These are phyloP conservation scores for Eupithecia subumbrata DNA, from an alignment of 2,888 invertebrate genomes.

Conservation along the genomic window DNA sequence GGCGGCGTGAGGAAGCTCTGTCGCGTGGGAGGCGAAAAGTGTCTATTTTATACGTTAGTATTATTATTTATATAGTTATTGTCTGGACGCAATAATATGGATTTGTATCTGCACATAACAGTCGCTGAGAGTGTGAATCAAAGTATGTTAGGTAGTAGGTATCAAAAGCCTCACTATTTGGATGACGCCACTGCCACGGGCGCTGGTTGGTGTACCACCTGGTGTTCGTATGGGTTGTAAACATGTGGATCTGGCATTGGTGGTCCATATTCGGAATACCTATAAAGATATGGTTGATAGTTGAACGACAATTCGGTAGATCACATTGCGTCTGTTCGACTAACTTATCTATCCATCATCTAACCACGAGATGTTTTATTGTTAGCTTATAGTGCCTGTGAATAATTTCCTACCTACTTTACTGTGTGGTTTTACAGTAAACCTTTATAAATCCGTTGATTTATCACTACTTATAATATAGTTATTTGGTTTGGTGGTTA, in stretches of 20 bases:
- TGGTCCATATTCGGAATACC: conserved; percentile 68
- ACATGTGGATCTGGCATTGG: conserved; percentile 67
- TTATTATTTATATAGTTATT: too few relatives aligned
- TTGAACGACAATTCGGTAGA: background rate
- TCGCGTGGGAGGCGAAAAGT: too few relatives aligned
- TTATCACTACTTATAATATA: background rate
- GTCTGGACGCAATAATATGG: background rate
- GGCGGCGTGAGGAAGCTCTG: too few relatives aligned
- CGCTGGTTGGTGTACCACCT: conserved; percentile 36
- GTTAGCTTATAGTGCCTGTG: background rate
- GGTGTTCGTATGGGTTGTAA: conserved; percentile 72
- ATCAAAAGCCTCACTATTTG: conserved; percentile 68
- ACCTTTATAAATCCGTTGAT: background rate
- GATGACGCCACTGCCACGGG: conserved; percentile 60
- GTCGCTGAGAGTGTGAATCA: background rate
- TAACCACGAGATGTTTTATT: background rate
- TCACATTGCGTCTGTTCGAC: background rate
- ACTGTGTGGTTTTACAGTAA: conserved; percentile 1
- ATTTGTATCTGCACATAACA: background rate
- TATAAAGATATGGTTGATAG: conserved; percentile 35
- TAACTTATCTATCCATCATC: background rate
- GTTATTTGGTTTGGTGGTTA: background rate
- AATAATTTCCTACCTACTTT: background rate
- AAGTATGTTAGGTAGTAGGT: background rate
- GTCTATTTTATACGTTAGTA: too few relatives aligned